Evolutionary conservation across 2,113 vertebrate genomes (phyloP).

Genomic region (Pogonocichla stellata): DNA sequence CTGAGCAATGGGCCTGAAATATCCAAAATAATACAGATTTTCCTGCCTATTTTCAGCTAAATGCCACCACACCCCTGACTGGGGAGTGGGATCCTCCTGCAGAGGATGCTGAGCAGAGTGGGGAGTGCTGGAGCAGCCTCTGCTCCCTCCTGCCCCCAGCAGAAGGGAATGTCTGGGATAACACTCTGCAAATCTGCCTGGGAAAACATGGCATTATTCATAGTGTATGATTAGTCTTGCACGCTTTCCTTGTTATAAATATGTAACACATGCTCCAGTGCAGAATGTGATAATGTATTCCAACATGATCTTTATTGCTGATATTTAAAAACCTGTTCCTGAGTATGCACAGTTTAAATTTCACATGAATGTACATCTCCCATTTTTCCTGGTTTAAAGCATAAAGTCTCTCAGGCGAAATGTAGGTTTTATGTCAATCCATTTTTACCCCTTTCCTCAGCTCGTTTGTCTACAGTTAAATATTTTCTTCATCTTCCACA

Average conservation of each 20-base stretch:
- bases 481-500: conserved; percentile 9
- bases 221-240: conserved; percentile 38
- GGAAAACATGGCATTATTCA: conserved; percentile 23
- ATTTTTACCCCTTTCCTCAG: background rate
- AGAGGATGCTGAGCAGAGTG: background rate
- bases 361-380: background rate
- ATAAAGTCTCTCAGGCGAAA: background rate
- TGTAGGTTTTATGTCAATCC: background rate
- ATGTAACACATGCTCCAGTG: conserved; percentile 61
- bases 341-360: conserved; percentile 41
- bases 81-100: background rate
- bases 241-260: conserved; percentile 58
- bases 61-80: background rate
- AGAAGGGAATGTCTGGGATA: conserved; percentile 34
- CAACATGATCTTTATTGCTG: conserved; percentile 70
- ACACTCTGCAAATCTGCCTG: background rate
- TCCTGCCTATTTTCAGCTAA: background rate
- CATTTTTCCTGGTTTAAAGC: conserved; percentile 7
- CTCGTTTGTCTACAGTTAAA: conserved; percentile 12
- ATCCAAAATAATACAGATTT: accelerated
- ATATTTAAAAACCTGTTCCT: conserved; percentile 75
- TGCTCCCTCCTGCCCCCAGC: background rate
- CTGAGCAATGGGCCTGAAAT: background rate
- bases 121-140: background rate
- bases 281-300: conserved; percentile 71